Evolutionary conservation across 2,797 vertebrate genomes (phyloP).

Genomic region (Chromobotia macracanthus): DNA sequence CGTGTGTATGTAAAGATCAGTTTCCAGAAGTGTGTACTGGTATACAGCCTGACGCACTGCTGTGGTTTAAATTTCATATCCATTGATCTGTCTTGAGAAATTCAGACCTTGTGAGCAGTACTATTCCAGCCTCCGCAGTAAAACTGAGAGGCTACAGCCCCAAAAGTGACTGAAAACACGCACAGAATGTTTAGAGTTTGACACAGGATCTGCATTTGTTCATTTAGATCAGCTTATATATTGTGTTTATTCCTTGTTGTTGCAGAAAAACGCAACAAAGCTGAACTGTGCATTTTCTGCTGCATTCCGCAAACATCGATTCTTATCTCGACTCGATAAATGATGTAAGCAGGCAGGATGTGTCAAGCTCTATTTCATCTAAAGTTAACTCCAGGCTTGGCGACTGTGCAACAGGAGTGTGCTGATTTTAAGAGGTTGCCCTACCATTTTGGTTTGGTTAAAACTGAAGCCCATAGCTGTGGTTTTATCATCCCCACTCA

Average conservation of each 20-base stretch:
- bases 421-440: conserved; percentile 11
- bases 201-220: background rate
- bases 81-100: conserved; percentile 53
- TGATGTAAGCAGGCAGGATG: no score
- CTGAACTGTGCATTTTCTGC: background rate
- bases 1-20: background rate
- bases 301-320: background rate
- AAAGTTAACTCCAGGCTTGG: background rate
- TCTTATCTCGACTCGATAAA: background rate
- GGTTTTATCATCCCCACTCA: conserved; percentile 37
- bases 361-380: background rate
- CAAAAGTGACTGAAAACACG: background rate
- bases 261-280: background rate
- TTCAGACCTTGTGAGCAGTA: conserved; percentile 9
- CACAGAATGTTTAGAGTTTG: background rate
- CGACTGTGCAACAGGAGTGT: background rate
- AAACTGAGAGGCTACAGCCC: background rate
- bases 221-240: background rate
- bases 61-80: conserved; percentile 39
- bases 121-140: conserved; percentile 13
- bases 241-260: background rate
- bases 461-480: conserved; percentile 27
- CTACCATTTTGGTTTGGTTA: background rate
- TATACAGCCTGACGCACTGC: conserved; percentile 17
- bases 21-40: conserved; percentile 11